Conservation (phyloP, 2,888 invertebrate genomes). For the Eupithecia subfuscata region DNA sequence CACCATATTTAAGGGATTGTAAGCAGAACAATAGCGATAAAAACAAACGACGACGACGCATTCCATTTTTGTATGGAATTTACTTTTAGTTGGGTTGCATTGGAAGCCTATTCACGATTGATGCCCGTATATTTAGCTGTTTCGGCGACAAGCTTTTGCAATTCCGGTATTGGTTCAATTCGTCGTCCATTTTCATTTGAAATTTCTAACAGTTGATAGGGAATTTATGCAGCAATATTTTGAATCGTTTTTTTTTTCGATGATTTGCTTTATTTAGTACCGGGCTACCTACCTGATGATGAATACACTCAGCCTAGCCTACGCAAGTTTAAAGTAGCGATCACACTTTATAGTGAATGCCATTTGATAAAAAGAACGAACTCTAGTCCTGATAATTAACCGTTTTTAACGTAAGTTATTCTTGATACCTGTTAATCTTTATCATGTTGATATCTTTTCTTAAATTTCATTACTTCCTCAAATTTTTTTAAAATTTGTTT, state of each 20-base stretch:
- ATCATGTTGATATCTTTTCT: not conserved
- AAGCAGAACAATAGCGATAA: too few relatives aligned
- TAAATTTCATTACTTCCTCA: not conserved
- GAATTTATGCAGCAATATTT: not conserved
- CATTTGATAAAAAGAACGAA: not conserved
- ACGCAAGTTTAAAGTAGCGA: not conserved
- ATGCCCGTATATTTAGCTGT: constrained; percentile 49
- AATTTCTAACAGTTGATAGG: constrained; percentile 9
- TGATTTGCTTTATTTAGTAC: not conserved
- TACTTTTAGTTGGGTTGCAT: constrained; percentile 44
- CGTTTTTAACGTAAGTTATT: not conserved
- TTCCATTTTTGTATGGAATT: too few relatives aligned
- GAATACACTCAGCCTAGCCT: not conserved
- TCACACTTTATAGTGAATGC: not conserved
- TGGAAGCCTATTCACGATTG: constrained; percentile 50
- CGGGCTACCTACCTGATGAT: not conserved
- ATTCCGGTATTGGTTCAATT: constrained; percentile 28
- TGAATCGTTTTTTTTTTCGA: not conserved
- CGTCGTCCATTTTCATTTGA: constrained; percentile 19
- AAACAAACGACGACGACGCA: too few relatives aligned
- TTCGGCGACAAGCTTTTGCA: constrained; percentile 49
- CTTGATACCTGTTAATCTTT: not conserved
- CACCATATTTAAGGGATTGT: too few relatives aligned
- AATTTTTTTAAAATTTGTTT: not conserved
- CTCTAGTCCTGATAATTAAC: too few relatives aligned